Base-by-base conservation (phyloP, 53 echinoderm and acorn worm genomes). In the Patiria pectinifera region DNA sequence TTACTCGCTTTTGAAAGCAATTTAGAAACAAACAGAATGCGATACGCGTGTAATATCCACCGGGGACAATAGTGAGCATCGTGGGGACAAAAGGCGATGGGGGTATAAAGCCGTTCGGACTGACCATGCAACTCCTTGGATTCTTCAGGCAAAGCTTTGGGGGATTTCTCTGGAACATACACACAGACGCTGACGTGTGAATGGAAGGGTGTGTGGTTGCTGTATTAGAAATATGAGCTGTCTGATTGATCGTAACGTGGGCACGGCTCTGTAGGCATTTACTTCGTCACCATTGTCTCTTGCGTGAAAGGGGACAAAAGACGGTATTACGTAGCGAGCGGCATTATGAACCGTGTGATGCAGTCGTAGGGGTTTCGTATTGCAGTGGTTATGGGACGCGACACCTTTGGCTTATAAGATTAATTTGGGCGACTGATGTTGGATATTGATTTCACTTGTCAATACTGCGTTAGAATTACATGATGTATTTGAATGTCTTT, bases 1-100 rank as follows among this genome's bases (percentile, higher is more conserved):
- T 88, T 88, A 88, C 88, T 59, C 19, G 77, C 78, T 58, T 88
- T 88, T 88, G 35, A 59, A 87, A 74, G 71, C 87, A 88, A 88
- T 88, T 87, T 87, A 87, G 88, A 88, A 88, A 88, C 88, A 88
- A 88, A 88, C 88, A 88, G 62, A 88, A 88, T 77, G 88, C 59
- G 88, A 88, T 88, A 88, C 88, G 59, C 88, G 78, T 88, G 88
- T 88, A 78, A 88, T 88, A 88, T 88, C 88, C 78, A 88, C 60
- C 8, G 53, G 59, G 18, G 46, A 88, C 88, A 88, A 88, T 88
- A 43, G 61, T 44, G 19, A 84, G 84, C 84, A 84, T 69, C 6
- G 35, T 14, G 16, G 46, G n/a, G 78, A 88, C 88, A 88, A 88
- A 78, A 59, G 77, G n/a, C 21, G 44, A 48, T 22, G 59, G 71